Percentiles rank a stretch among this genome's conserved stretches.
These are phyloP conservation scores for Falco biarmicus DNA, from an alignment of 2,797 vertebrate genomes.

Conservation along the genomic window DNA sequence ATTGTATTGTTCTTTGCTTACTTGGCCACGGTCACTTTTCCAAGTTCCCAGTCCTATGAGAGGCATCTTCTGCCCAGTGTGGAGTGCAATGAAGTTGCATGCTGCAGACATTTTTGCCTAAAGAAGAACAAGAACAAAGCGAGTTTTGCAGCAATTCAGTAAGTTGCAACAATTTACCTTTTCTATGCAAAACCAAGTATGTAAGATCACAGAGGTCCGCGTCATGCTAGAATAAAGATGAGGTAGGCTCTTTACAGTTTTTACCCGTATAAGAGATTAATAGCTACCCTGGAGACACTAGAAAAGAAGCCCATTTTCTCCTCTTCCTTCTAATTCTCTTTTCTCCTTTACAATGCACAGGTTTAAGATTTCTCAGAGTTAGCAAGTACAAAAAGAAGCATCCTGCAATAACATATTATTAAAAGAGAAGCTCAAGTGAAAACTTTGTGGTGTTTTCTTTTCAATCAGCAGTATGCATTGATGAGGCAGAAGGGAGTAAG, in stretches of 20 bases:
- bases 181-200: background rate
- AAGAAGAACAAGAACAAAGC: constrained; percentile 19
- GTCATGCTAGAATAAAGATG: background rate
- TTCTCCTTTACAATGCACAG: background rate
- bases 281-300: background rate
- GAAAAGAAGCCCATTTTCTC: background rate
- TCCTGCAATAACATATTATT: background rate
- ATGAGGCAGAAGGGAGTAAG: background rate
- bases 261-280: background rate
- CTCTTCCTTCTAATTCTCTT: background rate
- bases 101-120: constrained; percentile 83
- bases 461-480: background rate
- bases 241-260: background rate
- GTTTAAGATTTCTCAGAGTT: background rate
- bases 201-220: background rate
- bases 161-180: background rate
- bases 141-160: background rate
- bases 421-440: background rate
- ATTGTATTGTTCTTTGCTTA: constrained; percentile 58
- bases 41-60: constrained; percentile 94
- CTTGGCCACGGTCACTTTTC: constrained; percentile 94
- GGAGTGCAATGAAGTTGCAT: constrained; percentile 79
- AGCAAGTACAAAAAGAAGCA: background rate
- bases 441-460: background rate
- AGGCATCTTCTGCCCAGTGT: constrained; percentile 93